These are phyloP conservation scores for Gonocerus acuteangulatus DNA, from an alignment of 2,888 invertebrate species.

Conservation along the genomic window DNA sequence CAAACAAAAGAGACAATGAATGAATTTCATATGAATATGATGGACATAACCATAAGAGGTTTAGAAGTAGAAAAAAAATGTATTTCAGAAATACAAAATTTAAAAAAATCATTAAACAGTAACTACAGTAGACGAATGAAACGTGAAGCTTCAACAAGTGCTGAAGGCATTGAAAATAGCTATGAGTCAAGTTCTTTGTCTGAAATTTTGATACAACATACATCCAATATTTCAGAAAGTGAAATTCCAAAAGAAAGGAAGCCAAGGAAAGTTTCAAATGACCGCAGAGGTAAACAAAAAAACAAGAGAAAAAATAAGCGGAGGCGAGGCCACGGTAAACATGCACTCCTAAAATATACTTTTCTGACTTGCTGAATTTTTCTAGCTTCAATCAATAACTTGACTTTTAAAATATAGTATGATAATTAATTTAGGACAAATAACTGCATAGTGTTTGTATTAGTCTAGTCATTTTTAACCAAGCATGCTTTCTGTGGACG, in stretches of 20 bases:
- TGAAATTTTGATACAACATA: neutral
- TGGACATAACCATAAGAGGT: slow-evolving; percentile 8
- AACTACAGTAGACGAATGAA: neutral
- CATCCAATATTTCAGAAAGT: neutral
- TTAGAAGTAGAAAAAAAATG: slow-evolving; percentile 12
- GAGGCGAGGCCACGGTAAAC: slow-evolving; percentile 18
- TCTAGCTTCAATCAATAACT: neutral
- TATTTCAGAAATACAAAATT: neutral
- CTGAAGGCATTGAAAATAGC: neutral
- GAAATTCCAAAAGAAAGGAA: neutral
- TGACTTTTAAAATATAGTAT: too few relatives aligned
- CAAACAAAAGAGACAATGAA: slow-evolving; percentile 5
- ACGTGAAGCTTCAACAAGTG: neutral
- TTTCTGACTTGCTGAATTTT: neutral
- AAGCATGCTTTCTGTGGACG: slow-evolving; percentile 14
- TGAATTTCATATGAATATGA: slow-evolving; percentile 14
- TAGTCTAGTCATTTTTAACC: slow-evolving; percentile 10
- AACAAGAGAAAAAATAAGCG: slow-evolving; percentile 17
- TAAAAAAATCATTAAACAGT: neutral
- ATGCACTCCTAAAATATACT: neutral
- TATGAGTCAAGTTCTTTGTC: neutral
- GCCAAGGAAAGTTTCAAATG: neutral
- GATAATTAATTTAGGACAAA: too few relatives aligned
- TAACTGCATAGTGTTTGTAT: too few relatives aligned
- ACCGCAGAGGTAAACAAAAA: slow-evolving; percentile 19